Conservation (phyloP, 2,888 invertebrate genomes). For the Meloe dianella region DNA sequence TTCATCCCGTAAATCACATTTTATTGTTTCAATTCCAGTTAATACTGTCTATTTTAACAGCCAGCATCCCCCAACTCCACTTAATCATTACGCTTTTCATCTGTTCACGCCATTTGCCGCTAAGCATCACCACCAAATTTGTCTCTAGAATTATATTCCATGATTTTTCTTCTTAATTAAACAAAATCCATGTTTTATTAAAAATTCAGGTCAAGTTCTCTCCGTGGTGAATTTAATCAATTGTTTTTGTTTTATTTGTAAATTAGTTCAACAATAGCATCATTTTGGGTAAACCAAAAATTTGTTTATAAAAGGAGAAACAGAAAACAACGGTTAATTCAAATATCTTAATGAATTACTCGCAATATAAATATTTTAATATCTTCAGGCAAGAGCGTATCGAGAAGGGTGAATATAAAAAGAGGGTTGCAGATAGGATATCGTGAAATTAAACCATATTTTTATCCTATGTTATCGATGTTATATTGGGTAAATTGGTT, state of each 20-base stretch:
- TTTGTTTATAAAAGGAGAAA: neutral
- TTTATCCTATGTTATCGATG: neutral
- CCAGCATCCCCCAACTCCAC: neutral
- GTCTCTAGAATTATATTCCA: slow-evolving; percentile 2
- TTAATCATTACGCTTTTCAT: slow-evolving; percentile 9
- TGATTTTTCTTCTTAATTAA: slow-evolving; percentile 12
- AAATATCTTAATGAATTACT: neutral
- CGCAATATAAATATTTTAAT: neutral
- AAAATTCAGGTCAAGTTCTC: neutral
- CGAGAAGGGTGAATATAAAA: neutral
- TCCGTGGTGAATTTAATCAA: neutral
- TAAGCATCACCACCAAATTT: slow-evolving; percentile 11
- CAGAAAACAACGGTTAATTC: neutral
- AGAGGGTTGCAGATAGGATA: neutral
- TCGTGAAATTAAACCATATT: neutral
- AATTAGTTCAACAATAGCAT: neutral
- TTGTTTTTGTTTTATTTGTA: neutral
- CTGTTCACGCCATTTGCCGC: slow-evolving; percentile 2
- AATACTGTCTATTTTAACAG: neutral
- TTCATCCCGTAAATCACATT: neutral
- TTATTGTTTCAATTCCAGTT: slow-evolving; percentile 1
- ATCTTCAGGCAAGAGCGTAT: neutral
- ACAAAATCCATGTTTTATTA: neutral
- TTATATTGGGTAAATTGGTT: neutral
- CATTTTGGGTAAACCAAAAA: neutral